These are phyloP conservation scores for Alca torda DNA, from an alignment of 2,797 vertebrate genomes.

Conservation along the genomic window DNA sequence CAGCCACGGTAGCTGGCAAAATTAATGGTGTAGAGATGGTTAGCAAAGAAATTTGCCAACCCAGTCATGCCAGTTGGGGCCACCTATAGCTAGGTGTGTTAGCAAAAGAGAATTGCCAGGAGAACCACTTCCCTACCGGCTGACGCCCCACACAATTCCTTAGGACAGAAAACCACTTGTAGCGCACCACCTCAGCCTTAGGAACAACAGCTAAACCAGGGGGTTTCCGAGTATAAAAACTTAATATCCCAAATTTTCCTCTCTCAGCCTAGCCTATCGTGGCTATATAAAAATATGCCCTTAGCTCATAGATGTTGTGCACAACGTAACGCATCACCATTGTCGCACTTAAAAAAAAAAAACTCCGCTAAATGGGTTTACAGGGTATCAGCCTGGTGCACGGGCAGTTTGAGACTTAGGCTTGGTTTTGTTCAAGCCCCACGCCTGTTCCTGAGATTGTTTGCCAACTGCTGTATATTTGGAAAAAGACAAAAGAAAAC, in stretches of 20 bases:
- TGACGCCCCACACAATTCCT: accelerated
- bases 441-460: neutral
- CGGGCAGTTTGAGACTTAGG: neutral
- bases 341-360: neutral
- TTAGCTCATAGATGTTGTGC: accelerated
- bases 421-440: neutral
- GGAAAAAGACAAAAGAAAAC: neutral
- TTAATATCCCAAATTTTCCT: neutral
- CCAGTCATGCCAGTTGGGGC: neutral
- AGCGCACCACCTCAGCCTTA: neutral
- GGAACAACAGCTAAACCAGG: neutral
- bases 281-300: neutral
- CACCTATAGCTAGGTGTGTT: neutral
- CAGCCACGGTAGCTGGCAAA: neutral
- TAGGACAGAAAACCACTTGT: neutral
- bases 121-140: neutral
- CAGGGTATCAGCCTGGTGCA: neutral
- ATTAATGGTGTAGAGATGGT: neutral
- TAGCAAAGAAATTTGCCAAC: neutral
- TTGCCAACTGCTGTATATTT: neutral
- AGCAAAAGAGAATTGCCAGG: neutral
- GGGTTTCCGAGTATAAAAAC: neutral
- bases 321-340: neutral
- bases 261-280: neutral
- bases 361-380: neutral